Evolutionary conservation across 2,888 invertebrate species (phyloP).

Genomic region (Boloria euphrosyne): DNA sequence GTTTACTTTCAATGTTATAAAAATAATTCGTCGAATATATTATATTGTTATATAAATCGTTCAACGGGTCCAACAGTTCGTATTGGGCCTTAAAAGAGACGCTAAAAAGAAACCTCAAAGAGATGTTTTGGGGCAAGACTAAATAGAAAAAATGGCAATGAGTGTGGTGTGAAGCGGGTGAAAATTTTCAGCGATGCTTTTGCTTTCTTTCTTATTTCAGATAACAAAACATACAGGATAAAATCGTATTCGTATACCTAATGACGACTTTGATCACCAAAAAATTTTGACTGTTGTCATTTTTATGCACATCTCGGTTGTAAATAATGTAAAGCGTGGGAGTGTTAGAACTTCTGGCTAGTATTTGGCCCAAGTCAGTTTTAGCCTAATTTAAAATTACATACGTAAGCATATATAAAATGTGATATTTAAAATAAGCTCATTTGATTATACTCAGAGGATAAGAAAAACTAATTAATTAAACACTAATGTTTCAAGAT

Average conservation of each 20-base stretch:
- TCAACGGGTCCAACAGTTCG: slow-evolving; percentile 1
- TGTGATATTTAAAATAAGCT: background rate
- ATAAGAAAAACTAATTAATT: background rate
- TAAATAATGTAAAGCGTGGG: background rate
- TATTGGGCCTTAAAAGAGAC: slow-evolving; percentile 28
- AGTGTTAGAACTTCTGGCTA: slow-evolving; percentile 2
- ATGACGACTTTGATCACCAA: slow-evolving; percentile 8
- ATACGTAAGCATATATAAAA: slow-evolving; percentile 1
- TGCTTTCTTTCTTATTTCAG: slow-evolving; percentile 15
- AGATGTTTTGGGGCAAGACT: slow-evolving; percentile 26
- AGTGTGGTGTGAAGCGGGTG: slow-evolving; percentile 11
- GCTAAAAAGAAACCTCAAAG: slow-evolving; percentile 23
- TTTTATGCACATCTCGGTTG: background rate
- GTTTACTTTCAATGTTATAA: too few relatives aligned
- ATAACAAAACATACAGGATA: slow-evolving; percentile 17
- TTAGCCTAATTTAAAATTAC: slow-evolving; percentile 6
- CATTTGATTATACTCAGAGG: background rate
- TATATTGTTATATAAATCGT: slow-evolving; percentile 3
- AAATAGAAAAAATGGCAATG: slow-evolving; percentile 33
- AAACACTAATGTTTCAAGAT: too few relatives aligned
- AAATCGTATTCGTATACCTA: slow-evolving; percentile 6
- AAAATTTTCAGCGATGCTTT: slow-evolving; percentile 25
- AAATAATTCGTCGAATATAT: too few relatives aligned
- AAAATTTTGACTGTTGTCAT: slow-evolving; percentile 8
- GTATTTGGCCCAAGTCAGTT: background rate